Evolutionary conservation across 2,888 invertebrate species (phyloP), one percentile per base, ranked within the genome.

Genomic region (Rhorus exstirpatorius): DNA sequence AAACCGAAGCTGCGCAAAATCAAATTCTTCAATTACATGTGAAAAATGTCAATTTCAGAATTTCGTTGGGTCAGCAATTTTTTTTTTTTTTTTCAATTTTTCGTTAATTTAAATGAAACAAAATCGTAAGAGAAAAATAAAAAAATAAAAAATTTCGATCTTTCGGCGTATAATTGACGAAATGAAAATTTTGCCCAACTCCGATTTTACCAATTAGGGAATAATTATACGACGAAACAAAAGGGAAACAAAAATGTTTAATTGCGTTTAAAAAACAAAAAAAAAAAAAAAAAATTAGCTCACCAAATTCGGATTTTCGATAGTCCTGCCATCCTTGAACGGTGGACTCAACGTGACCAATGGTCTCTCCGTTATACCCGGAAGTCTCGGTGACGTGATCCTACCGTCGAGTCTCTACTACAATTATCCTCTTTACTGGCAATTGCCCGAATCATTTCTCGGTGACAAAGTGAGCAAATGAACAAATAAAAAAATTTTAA

Each of bases 341-440:
- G 93, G 94, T 24, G 93, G 94, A 67, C 89, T 95, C 51, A 94
- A 94, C 81, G 91, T 93, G 38, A 94, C 95, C 83, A 95, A 95
- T 86, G 95, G 95, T 70, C 92, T 96, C 6, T 93, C 94, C 71
- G 92, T 95, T 31, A 95, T 96, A 80, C 96, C 96, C 0, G 95
- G 95, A 3, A 94, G 94, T 12, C 91, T 93, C 10, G 94, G 94
- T 7, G 94, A 95, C 83, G 93, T 95, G 17, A 93, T 93, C 3
- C 92, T 95, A 21, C 94, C 94, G 0, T 93, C 94, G 12, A 94
- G 93, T 84, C 93, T 94, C 76, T 93, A 94, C 71, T 92, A 94
- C 90, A 95, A 95, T 92, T 95, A 89, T 90, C 97, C 97, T 0
- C 94, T 98, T 21, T 98, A 98, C 93, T 97, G 97, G 96, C 95